Evolutionary conservation across 2,797 vertebrate species (phyloP), one percentile per base, ranked within the genome.

Genomic region (Chloroceryle inda): DNA sequence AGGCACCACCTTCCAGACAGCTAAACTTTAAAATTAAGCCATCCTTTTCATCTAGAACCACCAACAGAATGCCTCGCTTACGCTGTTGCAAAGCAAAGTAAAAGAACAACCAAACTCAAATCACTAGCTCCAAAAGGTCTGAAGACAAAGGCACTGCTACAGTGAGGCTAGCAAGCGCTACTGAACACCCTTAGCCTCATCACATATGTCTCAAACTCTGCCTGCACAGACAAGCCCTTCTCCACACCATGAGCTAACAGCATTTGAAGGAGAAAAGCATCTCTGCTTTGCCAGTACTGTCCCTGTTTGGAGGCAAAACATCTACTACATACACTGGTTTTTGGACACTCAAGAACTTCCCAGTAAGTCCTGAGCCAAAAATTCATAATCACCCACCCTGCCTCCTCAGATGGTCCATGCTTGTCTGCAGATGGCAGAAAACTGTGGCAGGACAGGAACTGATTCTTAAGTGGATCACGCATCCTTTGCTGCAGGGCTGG

Each of bases 371-470:
- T 45, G 10, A 85, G 78, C 81, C 92, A 96, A 79, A 85, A 96
- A 90, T 88, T 93, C 77, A 71, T 71, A 10, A 56, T 93, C 85
- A 87, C 59, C 74, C 80, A 87, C 55, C 62, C 90, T 88, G 93
- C 79, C 76, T 91, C 58, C 78, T 94, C 88, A 91, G 52, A 88
- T 44, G 82, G 81, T 59, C 38, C 26, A 9, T 37, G 66, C 78
- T 91, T 73, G 55, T 72, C 59, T 86, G 71, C 55, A 44, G 26
- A 9, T 2, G 77, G 82, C 55, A 96, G 83, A 92, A 74, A 90
- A 88, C 35, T 78, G 78, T 16, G 27, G 55, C 69, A 84, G 76
- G 19, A 69, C 93, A 94, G 95, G 93, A 96, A 95, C 90, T 71
- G 93, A 96, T 87, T 92, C 92, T 79, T 67, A 82, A 81, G 33